These are phyloP conservation scores for Conus canariensis DNA, from an alignment of 2,888 invertebrate species.

Conservation along the genomic window DNA sequence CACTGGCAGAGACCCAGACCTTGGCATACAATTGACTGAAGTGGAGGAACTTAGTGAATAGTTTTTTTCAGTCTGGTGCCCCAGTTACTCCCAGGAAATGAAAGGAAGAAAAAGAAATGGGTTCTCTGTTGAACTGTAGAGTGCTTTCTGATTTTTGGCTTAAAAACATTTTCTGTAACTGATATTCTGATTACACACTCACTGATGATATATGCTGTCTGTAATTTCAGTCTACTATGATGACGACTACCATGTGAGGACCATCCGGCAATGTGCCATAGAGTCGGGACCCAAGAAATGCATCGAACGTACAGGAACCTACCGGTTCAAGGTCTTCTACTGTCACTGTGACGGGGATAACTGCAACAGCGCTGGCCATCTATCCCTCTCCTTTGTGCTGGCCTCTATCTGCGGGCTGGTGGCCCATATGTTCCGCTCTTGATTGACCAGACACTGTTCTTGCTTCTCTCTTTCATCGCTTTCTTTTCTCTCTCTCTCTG, in stretches of 20 bases:
- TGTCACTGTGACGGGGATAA: constrained; percentile 50
- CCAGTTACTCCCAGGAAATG: too few relatives aligned
- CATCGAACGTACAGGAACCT: constrained; percentile 54
- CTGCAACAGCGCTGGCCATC: constrained; percentile 49
- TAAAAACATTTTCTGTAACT: too few relatives aligned
- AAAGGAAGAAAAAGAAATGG: too few relatives aligned
- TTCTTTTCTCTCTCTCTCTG: background rate
- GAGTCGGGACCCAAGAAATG: constrained; percentile 37
- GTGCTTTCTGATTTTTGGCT: too few relatives aligned
- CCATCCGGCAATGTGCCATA: constrained; percentile 53
- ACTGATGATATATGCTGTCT: too few relatives aligned
- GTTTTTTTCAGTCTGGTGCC: too few relatives aligned
- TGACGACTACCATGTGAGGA: constrained; percentile 47
- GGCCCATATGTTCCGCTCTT: constrained; percentile 1
- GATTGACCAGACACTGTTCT: background rate
- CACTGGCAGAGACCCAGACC: too few relatives aligned
- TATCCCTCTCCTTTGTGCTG: constrained; percentile 42
- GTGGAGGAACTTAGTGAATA: too few relatives aligned
- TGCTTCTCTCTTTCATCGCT: background rate
- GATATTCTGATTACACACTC: too few relatives aligned
- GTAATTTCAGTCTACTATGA: constrained; percentile 50
- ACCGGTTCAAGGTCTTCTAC: constrained; percentile 52
- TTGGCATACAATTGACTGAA: too few relatives aligned
- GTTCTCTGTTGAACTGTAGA: too few relatives aligned
- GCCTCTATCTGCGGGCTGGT: background rate